These are phyloP conservation scores for Cremastinae sp. DNA, from an alignment of 2,888 invertebrate species.

Conservation along the genomic window DNA sequence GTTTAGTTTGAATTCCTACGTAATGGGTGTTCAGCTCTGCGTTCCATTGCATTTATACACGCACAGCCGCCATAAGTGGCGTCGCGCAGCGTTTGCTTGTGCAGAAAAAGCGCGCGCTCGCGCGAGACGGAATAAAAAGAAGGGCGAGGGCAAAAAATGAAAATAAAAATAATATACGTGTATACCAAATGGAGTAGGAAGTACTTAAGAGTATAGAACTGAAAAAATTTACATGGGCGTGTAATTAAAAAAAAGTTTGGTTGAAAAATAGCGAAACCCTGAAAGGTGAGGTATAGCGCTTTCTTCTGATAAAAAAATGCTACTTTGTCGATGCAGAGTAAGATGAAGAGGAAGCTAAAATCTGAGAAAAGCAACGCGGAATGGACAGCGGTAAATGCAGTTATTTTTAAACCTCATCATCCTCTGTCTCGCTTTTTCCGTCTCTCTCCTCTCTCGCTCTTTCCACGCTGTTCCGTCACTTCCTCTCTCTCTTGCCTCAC, in stretches of 20 bases:
- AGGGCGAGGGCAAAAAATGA: not conserved
- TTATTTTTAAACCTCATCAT: constrained; percentile 53
- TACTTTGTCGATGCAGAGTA: constrained; percentile 15
- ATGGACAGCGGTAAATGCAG: constrained; percentile 53
- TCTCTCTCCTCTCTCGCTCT: constrained; percentile 23
- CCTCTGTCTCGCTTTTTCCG: constrained; percentile 36
- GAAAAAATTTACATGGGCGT: no score
- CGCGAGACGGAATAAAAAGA: not conserved
- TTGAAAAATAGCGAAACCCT: no score
- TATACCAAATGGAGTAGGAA: no score
- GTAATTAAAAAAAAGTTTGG: no score
- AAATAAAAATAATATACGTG: not conserved
- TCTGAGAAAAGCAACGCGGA: constrained; percentile 37
- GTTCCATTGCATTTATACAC: constrained; percentile 9
- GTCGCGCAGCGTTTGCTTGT: constrained; percentile 1
- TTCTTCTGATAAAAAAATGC: constrained; percentile 37
- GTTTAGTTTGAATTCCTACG: constrained; percentile 53
- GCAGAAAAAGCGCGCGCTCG: not conserved
- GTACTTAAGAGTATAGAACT: no score
- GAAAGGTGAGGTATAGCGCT: no score
- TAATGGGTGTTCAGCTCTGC: constrained; percentile 44
- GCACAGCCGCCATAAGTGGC: constrained; percentile 16
- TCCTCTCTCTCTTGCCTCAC: constrained; percentile 32
- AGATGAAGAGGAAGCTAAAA: constrained; percentile 40
- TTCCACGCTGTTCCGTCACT: constrained; percentile 50